Evolutionary conservation across 2,797 vertebrate genomes (phyloP).

Genomic region (Sebastes kiyomatsui): DNA sequence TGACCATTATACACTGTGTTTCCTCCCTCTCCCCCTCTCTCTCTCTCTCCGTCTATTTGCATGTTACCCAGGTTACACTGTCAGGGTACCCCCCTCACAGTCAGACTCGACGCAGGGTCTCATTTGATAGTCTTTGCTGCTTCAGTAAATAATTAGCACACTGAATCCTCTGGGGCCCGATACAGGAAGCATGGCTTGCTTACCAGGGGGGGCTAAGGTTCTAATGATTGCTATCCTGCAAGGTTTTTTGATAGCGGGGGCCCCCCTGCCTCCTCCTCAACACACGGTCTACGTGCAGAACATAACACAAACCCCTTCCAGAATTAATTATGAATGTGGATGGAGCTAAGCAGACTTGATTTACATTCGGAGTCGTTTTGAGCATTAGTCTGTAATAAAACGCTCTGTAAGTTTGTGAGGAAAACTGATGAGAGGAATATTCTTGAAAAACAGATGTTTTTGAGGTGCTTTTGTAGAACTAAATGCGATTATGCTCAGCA

Average conservation of each 20-base stretch:
- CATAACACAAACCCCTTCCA: neutral
- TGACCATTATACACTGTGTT: conserved; percentile 73
- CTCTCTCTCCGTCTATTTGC: conserved; percentile 62
- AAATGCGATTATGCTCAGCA: neutral
- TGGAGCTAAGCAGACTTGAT: conserved; percentile 15
- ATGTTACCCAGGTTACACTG: conserved; percentile 82
- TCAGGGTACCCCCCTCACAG: conserved; percentile 75
- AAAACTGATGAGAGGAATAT: neutral
- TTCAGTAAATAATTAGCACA: conserved; percentile 86
- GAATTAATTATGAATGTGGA: conserved; percentile 32
- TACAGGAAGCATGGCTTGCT: conserved; percentile 80
- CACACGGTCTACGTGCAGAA: conserved; percentile 11
- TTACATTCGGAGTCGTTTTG: conserved; percentile 21
- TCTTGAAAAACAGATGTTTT: conserved; percentile 22
- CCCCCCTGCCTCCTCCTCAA: conserved; percentile 16
- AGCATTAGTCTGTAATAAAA: conserved; percentile 31
- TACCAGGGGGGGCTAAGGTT: conserved; percentile 69
- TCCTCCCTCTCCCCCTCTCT: conserved; percentile 9
- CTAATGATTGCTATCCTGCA: conserved; percentile 76
- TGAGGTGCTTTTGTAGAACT: neutral
- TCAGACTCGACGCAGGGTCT: conserved; percentile 73
- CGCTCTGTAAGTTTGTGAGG: neutral
- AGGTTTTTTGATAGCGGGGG: conserved; percentile 60
- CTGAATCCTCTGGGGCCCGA: conserved; percentile 69
- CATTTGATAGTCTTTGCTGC: conserved; percentile 83